phyloP scores from a whole-genome alignment of 2,113 vertebrate species.

The Calonectris borealis region DNA sequence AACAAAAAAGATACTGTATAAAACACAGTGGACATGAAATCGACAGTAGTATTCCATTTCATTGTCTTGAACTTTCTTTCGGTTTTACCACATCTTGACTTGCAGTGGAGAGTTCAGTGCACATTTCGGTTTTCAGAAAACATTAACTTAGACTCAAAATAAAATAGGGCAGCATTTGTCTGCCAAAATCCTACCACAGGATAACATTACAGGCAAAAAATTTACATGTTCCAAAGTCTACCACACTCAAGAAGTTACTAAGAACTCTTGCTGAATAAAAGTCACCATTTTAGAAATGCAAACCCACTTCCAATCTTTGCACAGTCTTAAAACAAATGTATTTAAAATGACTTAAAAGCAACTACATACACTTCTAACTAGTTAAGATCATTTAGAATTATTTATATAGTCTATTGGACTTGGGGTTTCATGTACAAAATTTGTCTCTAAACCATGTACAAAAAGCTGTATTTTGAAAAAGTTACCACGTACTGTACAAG shows the following conservation, averaged over 20 bases:
- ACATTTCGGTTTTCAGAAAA: conserved; percentile 82
- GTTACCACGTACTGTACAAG: conserved; percentile 91
- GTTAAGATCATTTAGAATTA: conserved; percentile 80
- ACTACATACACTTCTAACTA: conserved; percentile 78
- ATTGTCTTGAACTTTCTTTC: conserved; percentile 78
- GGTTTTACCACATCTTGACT: conserved; percentile 90
- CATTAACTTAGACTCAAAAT: conserved; percentile 89
- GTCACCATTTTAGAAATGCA: conserved; percentile 79
- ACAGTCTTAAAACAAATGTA: conserved; percentile 81
- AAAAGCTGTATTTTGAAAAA: conserved; percentile 87
- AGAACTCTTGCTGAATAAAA: conserved; percentile 81
- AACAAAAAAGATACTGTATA: conserved; percentile 89
- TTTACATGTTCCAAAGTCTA: conserved; percentile 83
- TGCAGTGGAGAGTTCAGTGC: conserved; percentile 93
- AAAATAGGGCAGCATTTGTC: conserved; percentile 75
- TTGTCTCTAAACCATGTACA: conserved; percentile 87
- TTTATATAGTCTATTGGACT: conserved; percentile 81
- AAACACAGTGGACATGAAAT: conserved; percentile 93
- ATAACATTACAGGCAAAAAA: conserved; percentile 83
- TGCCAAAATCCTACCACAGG: conserved; percentile 83
- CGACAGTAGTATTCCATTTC: conserved; percentile 87
- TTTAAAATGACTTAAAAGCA: conserved; percentile 82
- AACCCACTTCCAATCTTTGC: conserved; percentile 83
- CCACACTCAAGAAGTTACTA: conserved; percentile 83
- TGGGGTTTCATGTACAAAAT: conserved; percentile 86